phyloP scores from a whole-genome alignment of 2,888 invertebrate genomes.

The Zaprionus obscuricornis region DNA sequence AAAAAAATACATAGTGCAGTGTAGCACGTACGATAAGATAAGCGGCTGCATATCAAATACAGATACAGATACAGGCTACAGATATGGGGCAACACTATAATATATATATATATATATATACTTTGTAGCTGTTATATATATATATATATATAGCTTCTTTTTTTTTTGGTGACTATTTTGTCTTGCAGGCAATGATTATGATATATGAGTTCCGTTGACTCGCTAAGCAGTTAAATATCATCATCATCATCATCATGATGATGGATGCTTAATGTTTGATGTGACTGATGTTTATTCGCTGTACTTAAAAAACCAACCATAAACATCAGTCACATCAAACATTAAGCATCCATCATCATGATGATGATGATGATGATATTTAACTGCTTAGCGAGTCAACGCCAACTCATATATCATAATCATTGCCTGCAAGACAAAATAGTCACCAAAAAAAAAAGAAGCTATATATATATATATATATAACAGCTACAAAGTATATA shows the following conservation, averaged over 20 bases:
- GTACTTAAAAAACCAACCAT: too few relatives aligned
- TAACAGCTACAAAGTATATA: too few relatives aligned
- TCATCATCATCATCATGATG: constrained; percentile 58
- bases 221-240: constrained; percentile 58
- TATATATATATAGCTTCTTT: constrained; percentile 34
- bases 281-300: constrained; percentile 48
- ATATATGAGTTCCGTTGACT: too few relatives aligned
- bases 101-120: constrained; percentile 40
- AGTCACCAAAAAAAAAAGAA: constrained; percentile 6
- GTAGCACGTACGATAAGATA: constrained; percentile 65
- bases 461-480: constrained; percentile 39
- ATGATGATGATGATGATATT: constrained; percentile 66
- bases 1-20: constrained; percentile 57
- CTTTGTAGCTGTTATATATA: constrained; percentile 25
- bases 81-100: background rate
- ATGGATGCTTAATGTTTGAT: constrained; percentile 48
- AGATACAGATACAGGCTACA: constrained; percentile 29
- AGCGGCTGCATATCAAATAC: constrained; percentile 55
- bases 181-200: constrained; percentile 54
- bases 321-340: constrained; percentile 36
- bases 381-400: constrained; percentile 35
- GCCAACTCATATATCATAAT: constrained; percentile 73
- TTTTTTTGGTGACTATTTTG: constrained; percentile 17
- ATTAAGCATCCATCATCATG: constrained; percentile 60
- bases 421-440: constrained; percentile 42